Base-by-base conservation (phyloP, 1,140 invertebrate genomes). In the Spodoptera litura region DNA sequence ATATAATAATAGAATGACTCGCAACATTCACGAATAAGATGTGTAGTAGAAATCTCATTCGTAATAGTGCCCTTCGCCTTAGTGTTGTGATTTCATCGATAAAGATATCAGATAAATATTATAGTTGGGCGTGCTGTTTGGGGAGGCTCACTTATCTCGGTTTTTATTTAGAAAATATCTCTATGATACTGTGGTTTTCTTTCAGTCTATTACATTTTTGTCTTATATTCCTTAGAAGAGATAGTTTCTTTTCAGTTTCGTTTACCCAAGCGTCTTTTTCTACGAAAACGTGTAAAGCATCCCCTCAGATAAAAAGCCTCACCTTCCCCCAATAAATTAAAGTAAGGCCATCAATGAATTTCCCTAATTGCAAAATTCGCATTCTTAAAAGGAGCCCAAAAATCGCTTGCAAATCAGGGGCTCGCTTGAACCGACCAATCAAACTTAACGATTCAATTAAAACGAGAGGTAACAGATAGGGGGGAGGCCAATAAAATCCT, bases 1-100 rank as follows among this genome's bases (percentile, higher is more conserved):
- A 88, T 91, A 93, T 93, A 91, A 93, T 91, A 91, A 92, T 85
- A 87, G 89, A 91, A 91, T 92, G 90, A 93, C 86, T 90, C 81
- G 84, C 81, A 84, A 84, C 89, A 87, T 91, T 89, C 76, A 78
- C 73, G 84, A 90, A 88, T 89, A 81, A 91, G 89, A 92, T 90
- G 87, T 87, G 87, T 87, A 83, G 83, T 79, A 86, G 83, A 87
- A 89, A 91, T 90, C 90, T 90, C 85, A 88, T 90, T 88, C 81
- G 83, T 85, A 88, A 86, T 89, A 91, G 86, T 90, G 85, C 83
- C 83, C 78, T 78, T 52, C 75, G 78, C 76, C 78, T 62, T 84
- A 84, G 81, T 79, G 85, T 71, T 86, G 88, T 61, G 80, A 78
- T 77, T 79, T 15, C 78, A 77, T 83, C 74, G 78, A 78, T 78